Conservation (phyloP, 2,113 vertebrate species). For the Chaetodon trifascialis region DNA sequence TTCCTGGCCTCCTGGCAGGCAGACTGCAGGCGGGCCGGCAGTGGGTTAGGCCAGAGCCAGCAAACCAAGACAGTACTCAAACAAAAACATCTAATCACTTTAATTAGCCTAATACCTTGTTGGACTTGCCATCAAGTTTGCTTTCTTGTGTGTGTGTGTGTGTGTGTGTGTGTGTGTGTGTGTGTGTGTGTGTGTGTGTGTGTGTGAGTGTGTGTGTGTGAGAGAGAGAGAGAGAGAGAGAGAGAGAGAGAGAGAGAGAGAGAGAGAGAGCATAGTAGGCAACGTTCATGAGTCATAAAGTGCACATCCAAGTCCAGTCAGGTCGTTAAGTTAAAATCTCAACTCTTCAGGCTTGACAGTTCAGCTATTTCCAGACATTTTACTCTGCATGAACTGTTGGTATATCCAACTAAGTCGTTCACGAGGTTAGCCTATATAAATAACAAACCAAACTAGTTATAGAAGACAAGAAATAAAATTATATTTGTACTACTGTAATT, state of each 20-base stretch:
- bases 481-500: too few species aligned
- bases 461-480: not conserved
- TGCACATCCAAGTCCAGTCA: not conserved
- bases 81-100: conserved; percentile 70
- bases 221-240: too few species aligned
- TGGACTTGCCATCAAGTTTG: conserved; percentile 32
- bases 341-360: not conserved
- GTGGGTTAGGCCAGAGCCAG: conserved; percentile 49
- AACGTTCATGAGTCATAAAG: not conserved
- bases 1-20: conserved; percentile 50
- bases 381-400: not conserved
- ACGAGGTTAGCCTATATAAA: not conserved
- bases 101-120: conserved; percentile 58
- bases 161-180: not conserved
- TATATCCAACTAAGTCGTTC: not conserved
- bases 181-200: not conserved
- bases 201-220: not conserved
- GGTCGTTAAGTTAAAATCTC: not conserved
- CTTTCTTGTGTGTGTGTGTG: not conserved
- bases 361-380: not conserved
- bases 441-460: not conserved
- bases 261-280: not conserved
- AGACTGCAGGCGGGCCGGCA: conserved; percentile 31
- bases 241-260: not conserved
- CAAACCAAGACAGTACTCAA: conserved; percentile 60